Evolutionary conservation across 2,113 vertebrate genomes (phyloP).

Genomic region (Dicentrarchus labrax): DNA sequence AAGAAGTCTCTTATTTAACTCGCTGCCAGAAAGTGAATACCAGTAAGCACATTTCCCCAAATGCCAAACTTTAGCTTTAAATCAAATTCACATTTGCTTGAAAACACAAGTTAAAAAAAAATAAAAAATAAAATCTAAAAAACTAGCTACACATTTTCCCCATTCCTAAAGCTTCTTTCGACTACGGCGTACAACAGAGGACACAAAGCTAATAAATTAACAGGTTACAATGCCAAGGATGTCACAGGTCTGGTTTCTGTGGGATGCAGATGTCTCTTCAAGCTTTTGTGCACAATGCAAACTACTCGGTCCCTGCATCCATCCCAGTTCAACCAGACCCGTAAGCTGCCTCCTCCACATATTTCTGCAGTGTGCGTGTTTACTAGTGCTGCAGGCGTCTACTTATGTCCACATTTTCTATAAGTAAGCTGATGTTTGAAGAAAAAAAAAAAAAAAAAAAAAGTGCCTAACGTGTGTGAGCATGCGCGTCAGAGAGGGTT

Average conservation of each 20-base stretch:
- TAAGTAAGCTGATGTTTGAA: neutral
- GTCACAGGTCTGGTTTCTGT: slow-evolving; percentile 9
- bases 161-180: slow-evolving; percentile 40
- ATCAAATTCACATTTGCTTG: slow-evolving; percentile 61
- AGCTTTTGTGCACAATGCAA: neutral
- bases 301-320: neutral
- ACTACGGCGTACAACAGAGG: slow-evolving; percentile 56
- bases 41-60: neutral
- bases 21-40: neutral
- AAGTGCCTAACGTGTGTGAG: slow-evolving; percentile 49
- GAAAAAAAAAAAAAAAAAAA: too few species aligned
- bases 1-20: neutral
- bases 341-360: neutral
- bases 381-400: slow-evolving; percentile 3
- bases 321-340: neutral
- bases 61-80: slow-evolving; percentile 25
- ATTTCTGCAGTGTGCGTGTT: slow-evolving; percentile 34
- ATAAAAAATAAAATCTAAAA: slow-evolving; percentile 44
- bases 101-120: slow-evolving; percentile 43
- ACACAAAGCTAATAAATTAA: slow-evolving; percentile 70
- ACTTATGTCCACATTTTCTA: neutral
- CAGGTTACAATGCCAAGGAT: slow-evolving; percentile 22
- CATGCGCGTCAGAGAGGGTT: slow-evolving; percentile 25
- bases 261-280: neutral
- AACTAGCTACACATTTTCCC: slow-evolving; percentile 8